Evolutionary conservation across 2,888 invertebrate species (phyloP), one percentile per base, ranked within the genome.

Genomic region (Andrena flavipes): DNA sequence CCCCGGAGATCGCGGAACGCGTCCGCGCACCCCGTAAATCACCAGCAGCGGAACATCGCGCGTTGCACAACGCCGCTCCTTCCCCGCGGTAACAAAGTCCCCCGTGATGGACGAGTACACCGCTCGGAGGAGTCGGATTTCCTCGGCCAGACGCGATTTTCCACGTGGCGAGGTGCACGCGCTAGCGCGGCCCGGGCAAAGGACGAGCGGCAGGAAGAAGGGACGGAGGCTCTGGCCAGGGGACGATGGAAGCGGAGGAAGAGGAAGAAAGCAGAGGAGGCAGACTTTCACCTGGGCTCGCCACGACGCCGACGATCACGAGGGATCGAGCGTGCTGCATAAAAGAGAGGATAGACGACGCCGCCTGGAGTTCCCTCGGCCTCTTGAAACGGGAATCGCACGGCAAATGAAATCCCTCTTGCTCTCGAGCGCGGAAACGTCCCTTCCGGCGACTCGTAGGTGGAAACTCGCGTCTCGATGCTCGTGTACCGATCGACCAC

Each of bases 371-470:
- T 82, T 84, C 69, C 63, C 56, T 70, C 60, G 70, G 76, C 67
- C 71, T 76, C 65, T 68, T 75, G 83, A 82, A 89, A 89, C 88
- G 89, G 23, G 84, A 89, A 90, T 87, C 85, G 85, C 87, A 82
- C 83, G 86, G 84, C 76, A 84, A 90, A 89, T 88, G 86, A 88
- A 90, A 90, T 86, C 85, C 86, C 87, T 85, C 85, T 84, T 87
- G 33, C 87, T 67, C 79, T 35, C 62, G 59, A 79, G 64, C 73
- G 76, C 87, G 85, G 88, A 87, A 91, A 91, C 86, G 90, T 91
- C 91, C 91, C 91, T 88, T 77, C 80, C 83, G 86, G 91, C 89
- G 83, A 80, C 82, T 87, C 78, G 90, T 87, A 90, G 88, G 87
- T 88, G 89, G 89, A 90, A 90, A 89, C 85, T 85, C 78, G 76